Conservation (phyloP, 2,888 invertebrate genomes). For the Heteromyza rotundicornis region DNA sequence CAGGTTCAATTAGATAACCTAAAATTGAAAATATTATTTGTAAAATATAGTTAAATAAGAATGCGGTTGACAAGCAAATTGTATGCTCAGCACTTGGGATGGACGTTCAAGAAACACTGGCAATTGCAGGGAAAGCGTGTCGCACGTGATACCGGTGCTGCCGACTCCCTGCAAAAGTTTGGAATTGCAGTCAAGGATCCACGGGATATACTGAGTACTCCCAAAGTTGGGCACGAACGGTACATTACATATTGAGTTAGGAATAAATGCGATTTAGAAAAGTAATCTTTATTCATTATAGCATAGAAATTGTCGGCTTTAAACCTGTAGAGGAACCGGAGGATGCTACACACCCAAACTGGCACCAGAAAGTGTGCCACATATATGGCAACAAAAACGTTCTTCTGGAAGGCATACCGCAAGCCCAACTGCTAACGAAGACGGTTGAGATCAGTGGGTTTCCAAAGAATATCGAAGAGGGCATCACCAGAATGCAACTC, state of each 20-base stretch:
- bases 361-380: constrained; percentile 69
- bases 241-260: constrained; percentile 15
- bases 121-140: constrained; percentile 69
- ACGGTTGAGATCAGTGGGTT: constrained; percentile 70
- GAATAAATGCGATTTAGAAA: constrained; percentile 9
- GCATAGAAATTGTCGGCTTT: too few relatives aligned
- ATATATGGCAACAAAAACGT: constrained; percentile 69
- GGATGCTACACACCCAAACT: constrained; percentile 71
- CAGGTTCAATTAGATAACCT: too few relatives aligned
- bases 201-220: constrained; percentile 66
- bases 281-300: constrained; percentile 17
- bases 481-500: constrained; percentile 63
- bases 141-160: constrained; percentile 66
- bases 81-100: constrained; percentile 73
- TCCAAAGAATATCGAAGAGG: constrained; percentile 68
- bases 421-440: constrained; percentile 84
- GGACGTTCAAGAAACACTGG: constrained; percentile 78
- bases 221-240: constrained; percentile 51
- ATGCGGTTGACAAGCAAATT: constrained; percentile 74
- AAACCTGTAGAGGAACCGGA: constrained; percentile 43
- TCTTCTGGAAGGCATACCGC: constrained; percentile 74
- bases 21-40: too few relatives aligned
- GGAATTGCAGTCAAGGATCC: constrained; percentile 71
- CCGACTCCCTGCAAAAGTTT: constrained; percentile 65
- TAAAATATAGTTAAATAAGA: constrained; percentile 28